Base-by-base conservation (phyloP, 2,888 invertebrate genomes). In the Harpagoxenus sublaevis region DNA sequence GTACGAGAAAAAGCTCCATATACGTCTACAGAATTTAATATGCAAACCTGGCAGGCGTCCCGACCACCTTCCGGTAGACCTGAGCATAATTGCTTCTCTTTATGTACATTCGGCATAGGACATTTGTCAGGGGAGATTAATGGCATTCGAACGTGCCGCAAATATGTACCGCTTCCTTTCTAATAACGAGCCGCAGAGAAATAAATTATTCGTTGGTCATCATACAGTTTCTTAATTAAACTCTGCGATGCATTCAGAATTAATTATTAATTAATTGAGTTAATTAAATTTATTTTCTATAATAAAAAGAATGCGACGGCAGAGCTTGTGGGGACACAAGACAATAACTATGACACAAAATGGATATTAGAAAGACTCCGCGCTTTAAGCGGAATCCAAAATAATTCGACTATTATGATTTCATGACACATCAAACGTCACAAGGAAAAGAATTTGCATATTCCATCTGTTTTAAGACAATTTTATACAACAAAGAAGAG, bases 41-140 rank as follows among this genome's bases (percentile, higher is more conserved):
- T 42, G 71, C 84, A 48, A 87, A 94, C 94, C 89, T 93, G 93
- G 65, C 94, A 94, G 63, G 93, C 85, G 86, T 94, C 94, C 9
- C 87, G 78, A 9, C 92, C 93, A 23, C 94, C 93, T 79, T 92
- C 89, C 31, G 68, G 35, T 45, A 83, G 57, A 4, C 94, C 94
- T 28, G 94, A 93, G 57, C 94, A 94, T 39, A 94, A 51, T 63
- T 94, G 92, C 51, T 85, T n/a, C 4, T 63, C 8, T 9, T 60
- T 31, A 15, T 90, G 79, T 1, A 87, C 82, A n/a, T 66, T 83
- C 9, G 15, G 1, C 55, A 87, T 74, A 55, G 63, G 79, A 60
- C 92, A 93, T 53, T 89, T 71, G 8, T 86, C 62, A 9, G 86
- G 68, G 3, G 88, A 48, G 74, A 92, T 90, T 83, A 93, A 85